phyloP scores from a whole-genome alignment of 2,113 vertebrate genomes.

The Elephantulus edwardii region DNA sequence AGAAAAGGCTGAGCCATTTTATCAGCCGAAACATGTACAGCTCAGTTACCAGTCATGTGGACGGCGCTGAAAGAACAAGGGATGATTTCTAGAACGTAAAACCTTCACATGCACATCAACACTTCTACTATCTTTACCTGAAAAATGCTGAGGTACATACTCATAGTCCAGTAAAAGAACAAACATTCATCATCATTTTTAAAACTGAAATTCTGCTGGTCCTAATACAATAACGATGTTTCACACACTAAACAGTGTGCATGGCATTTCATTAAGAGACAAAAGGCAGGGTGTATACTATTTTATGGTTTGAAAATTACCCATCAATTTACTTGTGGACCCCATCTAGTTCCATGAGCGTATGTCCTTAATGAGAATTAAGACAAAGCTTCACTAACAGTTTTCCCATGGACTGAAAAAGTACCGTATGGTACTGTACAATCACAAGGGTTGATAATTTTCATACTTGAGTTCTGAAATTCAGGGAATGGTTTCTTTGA shows the following conservation, averaged over 20 bases:
- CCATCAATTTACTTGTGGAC: not conserved
- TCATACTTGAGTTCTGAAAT: not conserved
- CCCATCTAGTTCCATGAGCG: constrained; percentile 6
- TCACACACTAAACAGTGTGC: not conserved
- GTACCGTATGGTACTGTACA: not conserved
- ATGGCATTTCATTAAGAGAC: not conserved
- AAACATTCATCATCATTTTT: not conserved
- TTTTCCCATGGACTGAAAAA: not conserved
- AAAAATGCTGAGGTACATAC: constrained; percentile 40
- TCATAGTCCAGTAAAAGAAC: not conserved
- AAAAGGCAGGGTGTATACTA: not conserved
- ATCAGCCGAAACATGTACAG: constrained; percentile 28
- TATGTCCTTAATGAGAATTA: constrained; percentile 4
- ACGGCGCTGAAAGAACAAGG: not conserved
- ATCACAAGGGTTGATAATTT: not conserved
- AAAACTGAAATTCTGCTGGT: not conserved
- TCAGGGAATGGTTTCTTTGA: not conserved
- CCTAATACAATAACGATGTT: not conserved
- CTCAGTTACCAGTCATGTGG: not conserved
- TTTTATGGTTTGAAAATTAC: not conserved
- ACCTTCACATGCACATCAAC: not conserved
- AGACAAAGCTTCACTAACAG: constrained; percentile 1
- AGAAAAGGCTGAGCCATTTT: constrained; percentile 19
- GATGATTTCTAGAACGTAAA: not conserved
- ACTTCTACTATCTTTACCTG: constrained; percentile 34